Evolutionary conservation across 1,140 invertebrate species (phyloP).

Genomic region (Brachionus manjavacas): DNA sequence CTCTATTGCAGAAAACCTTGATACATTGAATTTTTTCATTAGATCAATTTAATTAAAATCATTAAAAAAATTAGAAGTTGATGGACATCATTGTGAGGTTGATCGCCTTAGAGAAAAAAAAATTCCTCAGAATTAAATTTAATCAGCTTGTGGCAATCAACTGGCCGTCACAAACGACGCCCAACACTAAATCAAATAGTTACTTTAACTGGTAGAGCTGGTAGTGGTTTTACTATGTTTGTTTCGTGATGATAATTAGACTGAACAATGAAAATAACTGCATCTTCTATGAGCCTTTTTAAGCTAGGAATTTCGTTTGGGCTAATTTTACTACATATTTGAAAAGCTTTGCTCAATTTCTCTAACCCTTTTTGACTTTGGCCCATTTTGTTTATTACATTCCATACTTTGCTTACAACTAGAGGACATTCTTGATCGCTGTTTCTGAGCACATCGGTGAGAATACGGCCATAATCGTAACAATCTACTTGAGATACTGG

Average conservation of each 20-base stretch:
- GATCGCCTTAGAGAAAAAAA: not conserved
- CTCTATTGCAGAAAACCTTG: not conserved
- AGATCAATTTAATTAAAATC: constrained; percentile 69
- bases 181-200: constrained; percentile 50
- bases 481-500: constrained; percentile 63
- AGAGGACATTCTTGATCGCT: not conserved
- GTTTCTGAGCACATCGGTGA: not conserved
- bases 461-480: not conserved
- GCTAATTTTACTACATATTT: not conserved
- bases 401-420: not conserved
- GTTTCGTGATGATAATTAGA: constrained; percentile 18
- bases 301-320: not conserved
- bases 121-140: not conserved
- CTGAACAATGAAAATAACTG: not conserved
- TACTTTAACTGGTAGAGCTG: constrained; percentile 60
- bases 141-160: not conserved
- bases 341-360: not conserved
- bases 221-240: not conserved
- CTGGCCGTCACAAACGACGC: not conserved
- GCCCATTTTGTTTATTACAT: not conserved
- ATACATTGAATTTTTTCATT: constrained; percentile 64
- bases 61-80: constrained; percentile 72
- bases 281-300: not conserved
- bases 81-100: constrained; percentile 62
- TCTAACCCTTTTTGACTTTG: constrained; percentile 43